These are phyloP conservation scores for Dorcus parallelipipedus DNA, from an alignment of 2,888 invertebrate species.

Conservation along the genomic window DNA sequence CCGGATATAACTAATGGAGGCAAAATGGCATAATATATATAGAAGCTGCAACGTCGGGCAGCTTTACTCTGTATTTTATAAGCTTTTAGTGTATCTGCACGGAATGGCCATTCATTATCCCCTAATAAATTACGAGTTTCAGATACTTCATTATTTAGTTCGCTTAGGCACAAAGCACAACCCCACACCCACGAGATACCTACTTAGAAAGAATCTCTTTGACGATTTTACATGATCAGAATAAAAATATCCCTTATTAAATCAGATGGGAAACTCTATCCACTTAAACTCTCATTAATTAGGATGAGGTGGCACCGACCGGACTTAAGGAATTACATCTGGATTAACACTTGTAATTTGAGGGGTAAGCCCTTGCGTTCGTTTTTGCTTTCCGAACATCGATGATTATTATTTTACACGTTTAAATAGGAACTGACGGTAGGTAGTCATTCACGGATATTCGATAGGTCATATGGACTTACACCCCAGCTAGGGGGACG, in stretches of 20 bases:
- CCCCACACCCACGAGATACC: too few relatives aligned
- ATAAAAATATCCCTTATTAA: too few relatives aligned
- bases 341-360: too few relatives aligned
- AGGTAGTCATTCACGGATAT: conserved; percentile 13
- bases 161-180: background rate
- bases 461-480: conserved; percentile 10
- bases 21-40: conserved; percentile 37
- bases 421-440: background rate
- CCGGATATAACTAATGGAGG: conserved; percentile 43
- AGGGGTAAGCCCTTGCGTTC: too few relatives aligned
- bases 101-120: conserved; percentile 30
- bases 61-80: conserved; percentile 35
- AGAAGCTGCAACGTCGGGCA: conserved; percentile 30
- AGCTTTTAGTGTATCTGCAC: conserved; percentile 33
- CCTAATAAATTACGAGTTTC: conserved; percentile 26
- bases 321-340: too few relatives aligned
- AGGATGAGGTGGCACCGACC: too few relatives aligned
- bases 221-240: too few relatives aligned
- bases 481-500: background rate
- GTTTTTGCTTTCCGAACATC: too few relatives aligned
- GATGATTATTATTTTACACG: too few relatives aligned
- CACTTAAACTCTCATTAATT: too few relatives aligned
- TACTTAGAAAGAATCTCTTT: too few relatives aligned
- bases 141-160: background rate
- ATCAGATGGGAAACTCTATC: too few relatives aligned